Base-by-base conservation (phyloP, 2,113 vertebrate species). In the Hirundichthys speculiger region DNA sequence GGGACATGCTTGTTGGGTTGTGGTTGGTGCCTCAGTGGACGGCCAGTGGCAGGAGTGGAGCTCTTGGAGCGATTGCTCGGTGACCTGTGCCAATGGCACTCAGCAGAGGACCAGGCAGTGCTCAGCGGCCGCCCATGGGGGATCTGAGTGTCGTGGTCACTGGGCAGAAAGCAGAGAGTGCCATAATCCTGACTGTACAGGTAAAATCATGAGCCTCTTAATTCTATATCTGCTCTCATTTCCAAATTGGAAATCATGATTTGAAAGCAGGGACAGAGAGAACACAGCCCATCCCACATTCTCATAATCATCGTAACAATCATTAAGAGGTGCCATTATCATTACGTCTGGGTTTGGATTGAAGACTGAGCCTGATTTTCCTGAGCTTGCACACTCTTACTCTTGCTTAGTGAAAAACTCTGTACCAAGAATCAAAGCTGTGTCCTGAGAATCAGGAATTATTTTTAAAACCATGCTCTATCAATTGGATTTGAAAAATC, bases 11-110 rank as follows among this genome's bases (percentile, higher is more conserved):
- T 80, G 77, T 87, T 75, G 77, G 84, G 80, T 86, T 86, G 77
- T 87, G 86, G 79, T 80, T 89, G 86, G 60, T 78, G 80, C 73
- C 77, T 59, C 92, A 99, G 98, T 99, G 76, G 98, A 99, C 34
- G 98, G 98, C 56, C 96, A 99, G 90, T 99, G 98, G 98, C 96
- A 98, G 79, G 98, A 99, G 86, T 99, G 98, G 98, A 98, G 95
- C 75, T 84, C 94, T 0, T 99, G 98, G 97, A 98, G 96, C 78
- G 95, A 97, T 84, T 99, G 98, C 85, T 98, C 98, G 0, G 98
- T 98, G 90, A 98, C 96, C 5, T 99, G 98, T 85, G 95, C 96
- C 45, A 99, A 99, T 8, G 98, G 98, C 75, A 99, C 98, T 4
- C 98, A 99, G 90, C 97, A 99, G 91, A 92, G 97, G 66, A 98